Base-by-base conservation (phyloP, 2,113 vertebrate genomes). In the Gorsachius goisagi region DNA sequence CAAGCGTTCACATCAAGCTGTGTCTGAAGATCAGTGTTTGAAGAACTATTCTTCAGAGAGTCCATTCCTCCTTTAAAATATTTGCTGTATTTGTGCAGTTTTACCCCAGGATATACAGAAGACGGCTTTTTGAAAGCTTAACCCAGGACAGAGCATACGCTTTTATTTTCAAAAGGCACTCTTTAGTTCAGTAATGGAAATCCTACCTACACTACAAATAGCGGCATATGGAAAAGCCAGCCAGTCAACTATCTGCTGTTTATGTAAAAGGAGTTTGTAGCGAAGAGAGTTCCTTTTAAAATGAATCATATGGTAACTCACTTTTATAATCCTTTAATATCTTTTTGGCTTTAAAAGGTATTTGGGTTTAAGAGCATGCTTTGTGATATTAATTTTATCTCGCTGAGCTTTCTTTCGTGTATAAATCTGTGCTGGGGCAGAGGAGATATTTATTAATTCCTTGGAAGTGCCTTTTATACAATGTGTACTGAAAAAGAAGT, bases 231-330 rank as follows among this genome's bases (percentile, higher is more conserved):
- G 95, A 87, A 55, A 55, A 92, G 87, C 76, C 62, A 81, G 82
- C 69, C 64, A 75, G 68, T 73, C 92, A 85, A 67, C 78, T 96
- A 15, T 87, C 90, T 91, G 95, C 92, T 90, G 68, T 85, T 85
- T 83, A 4, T 73, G 37, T 67, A 85, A 91, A 93, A 91, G 74
- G 71, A 66, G 41, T 89, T 84, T 60, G 82, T 95, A 93, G 96
- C 6, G 79, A 58, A 94, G 91, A 93, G 89, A 78, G 87, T 92
- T 91, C 71, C 71, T 80, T 94, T 87, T 80, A 78, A 89, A 94
- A 91, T 80, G 96, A 97, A 93, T 90, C 93, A 84, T 76, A 91
- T 89, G 39, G 91, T 98, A 97, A 96, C 81, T 96, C 71, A 80
- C 74, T 62, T 96, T 79, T 90, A 53, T 94, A 82, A 94, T 93